Conservation (phyloP, 2,888 invertebrate genomes). For the Autographa gamma region DNA sequence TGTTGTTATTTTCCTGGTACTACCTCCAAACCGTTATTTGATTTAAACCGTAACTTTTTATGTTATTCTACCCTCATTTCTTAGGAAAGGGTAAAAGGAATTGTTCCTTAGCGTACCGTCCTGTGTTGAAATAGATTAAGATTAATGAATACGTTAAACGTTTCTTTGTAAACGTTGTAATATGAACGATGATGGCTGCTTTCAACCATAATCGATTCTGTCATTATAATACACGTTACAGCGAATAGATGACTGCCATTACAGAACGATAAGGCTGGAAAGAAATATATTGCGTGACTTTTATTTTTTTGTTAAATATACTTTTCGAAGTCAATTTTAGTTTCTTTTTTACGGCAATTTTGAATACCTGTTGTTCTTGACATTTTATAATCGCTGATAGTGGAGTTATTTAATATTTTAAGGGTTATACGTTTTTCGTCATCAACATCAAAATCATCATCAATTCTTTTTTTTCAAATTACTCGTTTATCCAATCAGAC, state of each 20-base stretch:
- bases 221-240: conserved; percentile 34
- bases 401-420: too few relatives aligned
- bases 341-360: not conserved
- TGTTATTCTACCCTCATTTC: not conserved
- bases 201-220: conserved; percentile 47
- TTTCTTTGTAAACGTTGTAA: conserved; percentile 33
- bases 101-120: conserved; percentile 19
- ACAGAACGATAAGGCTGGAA: conserved; percentile 19
- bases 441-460: too few relatives aligned
- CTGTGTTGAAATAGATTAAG: conserved; percentile 27
- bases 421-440: too few relatives aligned
- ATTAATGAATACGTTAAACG: conserved; percentile 45
- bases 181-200: conserved; percentile 41
- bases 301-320: conserved; percentile 9
- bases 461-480: too few relatives aligned
- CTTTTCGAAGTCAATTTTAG: not conserved
- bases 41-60: conserved; percentile 27
- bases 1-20: conserved; percentile 1
- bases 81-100: conserved; percentile 8
- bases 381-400: too few relatives aligned
- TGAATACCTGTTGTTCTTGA: too few relatives aligned
- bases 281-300: conserved; percentile 31
- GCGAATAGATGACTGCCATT: conserved; percentile 39
- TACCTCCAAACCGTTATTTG: conserved; percentile 15
- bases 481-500: too few relatives aligned